Evolutionary conservation across 2,113 vertebrate species (phyloP).

Genomic region (Pelmatolapia mariae): DNA sequence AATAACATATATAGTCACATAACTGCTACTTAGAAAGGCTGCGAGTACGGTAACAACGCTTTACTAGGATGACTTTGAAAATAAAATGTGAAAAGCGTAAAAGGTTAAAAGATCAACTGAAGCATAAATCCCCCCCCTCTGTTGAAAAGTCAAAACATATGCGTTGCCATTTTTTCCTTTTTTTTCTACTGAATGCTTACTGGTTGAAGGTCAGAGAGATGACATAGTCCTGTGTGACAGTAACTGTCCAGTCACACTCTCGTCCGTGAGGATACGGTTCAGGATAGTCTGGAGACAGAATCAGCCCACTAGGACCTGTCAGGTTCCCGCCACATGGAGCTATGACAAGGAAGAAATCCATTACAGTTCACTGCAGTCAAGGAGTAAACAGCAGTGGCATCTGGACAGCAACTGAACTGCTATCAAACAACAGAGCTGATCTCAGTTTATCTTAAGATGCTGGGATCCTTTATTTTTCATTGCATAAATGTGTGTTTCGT

Average conservation of each 20-base stretch:
- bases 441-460: background rate
- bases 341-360: conserved; percentile 26
- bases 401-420: background rate
- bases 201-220: conserved; percentile 88
- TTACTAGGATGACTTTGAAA: background rate
- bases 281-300: conserved; percentile 92
- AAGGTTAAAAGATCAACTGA: background rate
- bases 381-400: background rate
- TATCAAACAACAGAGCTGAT: background rate
- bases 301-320: conserved; percentile 86
- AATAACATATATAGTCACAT: background rate
- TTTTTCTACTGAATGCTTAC: conserved; percentile 66
- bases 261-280: conserved; percentile 91
- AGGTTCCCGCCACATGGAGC: conserved; percentile 93
- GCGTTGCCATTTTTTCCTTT: background rate
- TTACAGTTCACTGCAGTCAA: background rate
- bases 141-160: background rate
- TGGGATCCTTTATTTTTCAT: background rate
- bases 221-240: conserved; percentile 88
- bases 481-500: background rate
- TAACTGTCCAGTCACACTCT: conserved; percentile 95
- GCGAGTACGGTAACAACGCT: background rate
- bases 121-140: background rate
- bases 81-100: background rate
- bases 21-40: background rate